These are phyloP conservation scores for Philopedon plagiatum DNA, from an alignment of 2,888 invertebrate species.

Conservation along the genomic window DNA sequence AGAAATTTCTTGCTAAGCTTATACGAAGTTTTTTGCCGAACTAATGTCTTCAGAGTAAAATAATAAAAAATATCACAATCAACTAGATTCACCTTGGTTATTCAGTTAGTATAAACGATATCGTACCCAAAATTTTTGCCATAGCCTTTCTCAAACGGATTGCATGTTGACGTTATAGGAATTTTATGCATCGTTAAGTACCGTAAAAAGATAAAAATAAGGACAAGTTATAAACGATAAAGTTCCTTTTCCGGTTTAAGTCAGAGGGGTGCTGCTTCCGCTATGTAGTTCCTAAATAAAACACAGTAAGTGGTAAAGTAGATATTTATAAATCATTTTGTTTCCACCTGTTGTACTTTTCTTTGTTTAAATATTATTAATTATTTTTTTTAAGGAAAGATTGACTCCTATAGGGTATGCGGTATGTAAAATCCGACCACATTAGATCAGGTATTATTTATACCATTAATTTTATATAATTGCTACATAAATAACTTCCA, in stretches of 20 bases:
- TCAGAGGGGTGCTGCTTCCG: not conserved
- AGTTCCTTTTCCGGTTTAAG: conserved; percentile 15
- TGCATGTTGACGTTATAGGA: not conserved
- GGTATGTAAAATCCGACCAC: too few relatives aligned
- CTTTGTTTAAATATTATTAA: not conserved
- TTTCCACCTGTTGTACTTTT: not conserved
- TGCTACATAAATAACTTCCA: too few relatives aligned
- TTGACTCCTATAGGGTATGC: too few relatives aligned
- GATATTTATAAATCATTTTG: not conserved
- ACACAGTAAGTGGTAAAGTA: not conserved
- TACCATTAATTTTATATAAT: too few relatives aligned
- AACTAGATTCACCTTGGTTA: too few relatives aligned
- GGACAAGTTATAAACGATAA: conserved; percentile 5
- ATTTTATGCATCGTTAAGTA: not conserved
- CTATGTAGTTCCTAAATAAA: not conserved
- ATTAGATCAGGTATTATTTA: too few relatives aligned
- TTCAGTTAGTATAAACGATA: too few relatives aligned
- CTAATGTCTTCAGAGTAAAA: too few relatives aligned
- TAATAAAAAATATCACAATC: too few relatives aligned
- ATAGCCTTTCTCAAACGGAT: not conserved
- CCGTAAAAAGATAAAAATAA: not conserved
- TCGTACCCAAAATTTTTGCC: too few relatives aligned
- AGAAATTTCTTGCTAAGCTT: too few relatives aligned
- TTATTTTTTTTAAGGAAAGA: not conserved
- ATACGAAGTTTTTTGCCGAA: too few relatives aligned